These are phyloP conservation scores for Gallinago nigripennis DNA, from an alignment of 2,797 vertebrate species.

Conservation along the genomic window DNA sequence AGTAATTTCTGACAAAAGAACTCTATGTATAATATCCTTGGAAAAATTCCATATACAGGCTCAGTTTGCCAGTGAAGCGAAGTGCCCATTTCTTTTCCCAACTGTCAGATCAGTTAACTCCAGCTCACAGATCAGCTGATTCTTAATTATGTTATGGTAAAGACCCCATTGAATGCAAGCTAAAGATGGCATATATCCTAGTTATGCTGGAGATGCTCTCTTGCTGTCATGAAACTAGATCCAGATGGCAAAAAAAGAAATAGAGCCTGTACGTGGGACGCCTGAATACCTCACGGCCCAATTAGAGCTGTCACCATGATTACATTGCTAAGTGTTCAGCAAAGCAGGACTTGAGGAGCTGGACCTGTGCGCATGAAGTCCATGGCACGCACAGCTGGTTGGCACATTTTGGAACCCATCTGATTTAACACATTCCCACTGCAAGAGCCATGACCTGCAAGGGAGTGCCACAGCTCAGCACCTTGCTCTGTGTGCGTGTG, in stretches of 20 bases:
- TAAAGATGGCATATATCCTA: neutral
- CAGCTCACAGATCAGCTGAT: neutral
- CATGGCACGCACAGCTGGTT: fast-evolving
- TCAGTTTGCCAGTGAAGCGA: neutral
- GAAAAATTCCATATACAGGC: neutral
- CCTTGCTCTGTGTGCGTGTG: fast-evolving
- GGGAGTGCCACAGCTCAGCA: neutral
- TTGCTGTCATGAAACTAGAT: neutral
- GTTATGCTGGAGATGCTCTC: neutral
- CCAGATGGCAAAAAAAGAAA: neutral
- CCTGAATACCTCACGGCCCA: neutral
- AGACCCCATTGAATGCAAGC: neutral
- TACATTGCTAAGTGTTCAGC: neutral
- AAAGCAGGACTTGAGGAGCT: neutral
- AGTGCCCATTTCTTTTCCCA: neutral
- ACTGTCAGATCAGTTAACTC: neutral
- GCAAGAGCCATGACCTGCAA: neutral
- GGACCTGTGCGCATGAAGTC: neutral
- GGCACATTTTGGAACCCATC: fast-evolving
- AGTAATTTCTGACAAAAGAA: neutral
- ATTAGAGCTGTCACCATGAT: neutral
- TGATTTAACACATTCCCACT: fast-evolving
- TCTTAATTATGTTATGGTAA: neutral
- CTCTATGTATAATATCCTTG: neutral
- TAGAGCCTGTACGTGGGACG: fast-evolving